Evolutionary conservation across 2,888 invertebrate species (phyloP).

Genomic region (Caenorhabditis becei): DNA sequence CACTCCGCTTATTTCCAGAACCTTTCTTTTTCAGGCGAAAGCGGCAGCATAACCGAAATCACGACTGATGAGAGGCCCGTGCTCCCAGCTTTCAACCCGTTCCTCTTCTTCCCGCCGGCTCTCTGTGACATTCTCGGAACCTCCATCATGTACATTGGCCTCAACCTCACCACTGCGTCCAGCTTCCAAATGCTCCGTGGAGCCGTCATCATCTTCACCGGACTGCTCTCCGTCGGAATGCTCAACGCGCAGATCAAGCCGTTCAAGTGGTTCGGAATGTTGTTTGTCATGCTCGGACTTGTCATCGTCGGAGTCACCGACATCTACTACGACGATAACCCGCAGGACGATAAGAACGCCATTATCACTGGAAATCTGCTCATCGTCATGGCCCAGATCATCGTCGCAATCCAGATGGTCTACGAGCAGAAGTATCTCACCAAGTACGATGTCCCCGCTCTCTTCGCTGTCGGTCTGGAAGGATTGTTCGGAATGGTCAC

Average conservation of each 20-base stretch:
- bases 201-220: constrained; percentile 92
- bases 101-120: constrained; percentile 89
- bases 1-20: not conserved
- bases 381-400: constrained; percentile 86
- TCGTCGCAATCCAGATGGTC: constrained; percentile 93
- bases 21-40: constrained; percentile 61
- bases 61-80: constrained; percentile 74
- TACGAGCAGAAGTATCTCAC: constrained; percentile 92
- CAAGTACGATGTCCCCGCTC: constrained; percentile 90
- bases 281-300: constrained; percentile 82
- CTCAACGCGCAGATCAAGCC: constrained; percentile 84
- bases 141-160: constrained; percentile 92
- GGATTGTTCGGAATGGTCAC: constrained; percentile 77
- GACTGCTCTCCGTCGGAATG: constrained; percentile 90
- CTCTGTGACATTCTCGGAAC: constrained; percentile 93
- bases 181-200: constrained; percentile 97
- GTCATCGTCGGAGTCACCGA: constrained; percentile 76
- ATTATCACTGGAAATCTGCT: constrained; percentile 86
- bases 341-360: constrained; percentile 85
- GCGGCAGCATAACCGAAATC: constrained; percentile 70
- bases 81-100: constrained; percentile 88
- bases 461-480: constrained; percentile 95
- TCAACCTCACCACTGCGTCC: constrained; percentile 93
- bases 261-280: constrained; percentile 84
- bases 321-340: constrained; percentile 80